A percentile compares a stretch with the other conserved stretches of the same genome.
phyloP scores from a whole-genome alignment of 2,797 vertebrate species.

The Syndactyla subalaris region DNA sequence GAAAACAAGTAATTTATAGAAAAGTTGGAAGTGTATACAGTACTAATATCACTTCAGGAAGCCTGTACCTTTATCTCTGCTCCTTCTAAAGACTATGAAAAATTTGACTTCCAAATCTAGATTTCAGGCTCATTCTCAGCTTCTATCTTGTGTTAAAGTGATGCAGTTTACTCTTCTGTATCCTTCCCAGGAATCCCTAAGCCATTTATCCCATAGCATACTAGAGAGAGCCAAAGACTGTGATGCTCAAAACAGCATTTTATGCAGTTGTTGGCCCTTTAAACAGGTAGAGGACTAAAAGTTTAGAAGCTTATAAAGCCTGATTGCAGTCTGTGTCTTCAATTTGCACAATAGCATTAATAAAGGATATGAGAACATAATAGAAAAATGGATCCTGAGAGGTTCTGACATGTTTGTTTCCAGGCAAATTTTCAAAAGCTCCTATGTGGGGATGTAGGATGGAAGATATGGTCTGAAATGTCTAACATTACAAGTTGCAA shows the following conservation, averaged over 20 bases:
- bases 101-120: neutral
- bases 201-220: neutral
- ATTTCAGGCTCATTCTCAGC: neutral
- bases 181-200: neutral
- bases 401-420: neutral
- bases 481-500: neutral
- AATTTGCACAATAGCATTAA: neutral
- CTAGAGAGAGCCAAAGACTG: neutral
- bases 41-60: neutral
- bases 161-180: neutral
- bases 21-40: neutral
- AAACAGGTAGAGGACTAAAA: neutral
- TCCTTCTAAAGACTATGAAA: neutral
- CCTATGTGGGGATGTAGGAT: neutral
- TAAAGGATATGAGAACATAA: neutral
- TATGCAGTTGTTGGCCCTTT: neutral
- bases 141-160: neutral
- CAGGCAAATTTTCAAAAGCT: conserved; percentile 3
- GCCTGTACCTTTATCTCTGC: neutral
- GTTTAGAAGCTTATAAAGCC: neutral
- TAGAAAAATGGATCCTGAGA: neutral
- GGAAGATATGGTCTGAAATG: neutral
- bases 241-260: neutral
- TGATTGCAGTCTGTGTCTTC: neutral
- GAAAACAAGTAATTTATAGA: neutral